A percentile compares a stretch with the other conserved stretches of the same genome.
These are phyloP conservation scores for Lathronympha strigana DNA, from an alignment of 2,888 invertebrate species.

Conservation along the genomic window DNA sequence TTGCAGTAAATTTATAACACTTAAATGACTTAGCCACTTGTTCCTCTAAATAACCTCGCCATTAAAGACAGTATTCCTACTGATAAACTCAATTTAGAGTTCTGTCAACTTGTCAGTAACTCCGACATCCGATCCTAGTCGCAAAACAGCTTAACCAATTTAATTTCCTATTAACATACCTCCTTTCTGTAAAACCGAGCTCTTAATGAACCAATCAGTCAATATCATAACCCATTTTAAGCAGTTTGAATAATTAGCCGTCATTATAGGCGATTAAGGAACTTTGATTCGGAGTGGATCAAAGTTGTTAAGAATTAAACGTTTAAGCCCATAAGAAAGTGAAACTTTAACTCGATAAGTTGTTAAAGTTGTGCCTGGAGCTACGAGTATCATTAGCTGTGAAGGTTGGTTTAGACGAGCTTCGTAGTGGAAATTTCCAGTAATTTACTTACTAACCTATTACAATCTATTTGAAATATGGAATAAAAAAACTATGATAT, in stretches of 20 bases:
- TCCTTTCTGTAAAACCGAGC: background rate
- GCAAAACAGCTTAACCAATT: background rate
- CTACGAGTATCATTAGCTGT: background rate
- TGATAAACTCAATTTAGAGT: conserved; percentile 20
- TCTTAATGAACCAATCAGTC: conserved; percentile 38
- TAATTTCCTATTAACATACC: background rate
- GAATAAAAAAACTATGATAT: too few relatives aligned
- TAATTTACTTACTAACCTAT: too few relatives aligned
- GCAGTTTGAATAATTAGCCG: conserved; percentile 32
- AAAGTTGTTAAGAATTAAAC: conserved; percentile 52
- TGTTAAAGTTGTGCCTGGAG: conserved; percentile 59
- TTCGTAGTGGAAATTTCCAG: background rate
- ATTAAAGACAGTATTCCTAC: background rate
- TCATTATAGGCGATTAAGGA: conserved; percentile 39
- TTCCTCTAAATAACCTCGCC: background rate
- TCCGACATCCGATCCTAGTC: too few relatives aligned
- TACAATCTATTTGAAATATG: too few relatives aligned
- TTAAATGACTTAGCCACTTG: background rate
- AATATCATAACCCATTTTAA: conserved; percentile 35
- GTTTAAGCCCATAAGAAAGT: conserved; percentile 54
- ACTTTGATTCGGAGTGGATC: conserved; percentile 44
- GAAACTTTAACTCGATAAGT: conserved; percentile 59
- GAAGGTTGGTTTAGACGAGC: background rate
- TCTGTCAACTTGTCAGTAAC: conserved; percentile 12
- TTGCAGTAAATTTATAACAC: too few relatives aligned